These are phyloP conservation scores for Schizopygopsis pylzovi DNA, from an alignment of 2,797 vertebrate genomes.

Conservation along the genomic window DNA sequence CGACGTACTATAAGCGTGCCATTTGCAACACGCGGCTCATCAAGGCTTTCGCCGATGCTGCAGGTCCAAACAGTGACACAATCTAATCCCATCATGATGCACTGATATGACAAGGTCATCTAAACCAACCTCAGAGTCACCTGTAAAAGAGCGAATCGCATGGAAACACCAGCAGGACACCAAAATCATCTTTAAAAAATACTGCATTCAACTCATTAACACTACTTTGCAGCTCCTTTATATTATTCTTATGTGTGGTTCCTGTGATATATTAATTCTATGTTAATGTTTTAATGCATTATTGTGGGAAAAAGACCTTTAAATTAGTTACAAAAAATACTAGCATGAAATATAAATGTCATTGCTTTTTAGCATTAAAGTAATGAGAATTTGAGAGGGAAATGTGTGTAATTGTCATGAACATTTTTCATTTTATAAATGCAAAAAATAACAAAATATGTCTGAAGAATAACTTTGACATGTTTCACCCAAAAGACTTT, in stretches of 20 bases:
- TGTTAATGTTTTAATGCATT: slow-evolving; percentile 8
- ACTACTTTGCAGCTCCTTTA: neutral
- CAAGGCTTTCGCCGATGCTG: neutral
- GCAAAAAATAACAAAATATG: neutral
- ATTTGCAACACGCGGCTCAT: neutral
- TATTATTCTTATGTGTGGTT: too few relatives aligned
- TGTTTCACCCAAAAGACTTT: neutral
- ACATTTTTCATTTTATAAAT: neutral
- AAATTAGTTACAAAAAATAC: neutral
- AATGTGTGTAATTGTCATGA: neutral
- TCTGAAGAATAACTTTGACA: neutral
- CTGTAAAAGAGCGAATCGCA: neutral
- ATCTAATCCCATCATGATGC: slow-evolving; percentile 21
- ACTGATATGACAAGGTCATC: slow-evolving; percentile 48
- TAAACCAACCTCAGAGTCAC: slow-evolving; percentile 31
- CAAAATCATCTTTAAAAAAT: neutral
- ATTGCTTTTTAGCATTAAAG: neutral
- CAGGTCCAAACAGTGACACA: neutral
- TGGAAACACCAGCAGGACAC: neutral
- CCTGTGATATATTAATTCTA: neutral
- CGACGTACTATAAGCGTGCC: neutral
- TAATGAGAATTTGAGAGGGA: neutral
- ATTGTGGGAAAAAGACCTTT: neutral
- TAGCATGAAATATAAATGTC: neutral
- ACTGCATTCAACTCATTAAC: neutral